Base-by-base conservation (phyloP, 2,888 invertebrate species). In the Thecocarcelia acutangulata region DNA sequence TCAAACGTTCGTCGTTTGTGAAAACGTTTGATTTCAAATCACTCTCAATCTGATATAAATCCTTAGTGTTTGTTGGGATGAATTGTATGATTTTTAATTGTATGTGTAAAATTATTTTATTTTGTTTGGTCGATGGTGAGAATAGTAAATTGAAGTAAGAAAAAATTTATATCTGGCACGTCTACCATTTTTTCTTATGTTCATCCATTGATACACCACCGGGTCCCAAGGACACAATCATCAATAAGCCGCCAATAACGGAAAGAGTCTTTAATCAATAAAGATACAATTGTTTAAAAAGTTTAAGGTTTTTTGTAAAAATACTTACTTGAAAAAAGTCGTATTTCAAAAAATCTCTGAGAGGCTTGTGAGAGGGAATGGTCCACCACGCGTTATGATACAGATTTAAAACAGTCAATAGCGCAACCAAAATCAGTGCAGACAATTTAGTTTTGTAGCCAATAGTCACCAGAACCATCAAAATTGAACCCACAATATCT, bases 191-290 rank as follows among this genome's bases (percentile, higher is more conserved):
- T 92, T 99, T 99, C 93, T 99, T 99, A 92, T 99, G 98, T 90
- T 99, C 99, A 91, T 99, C 99, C 97, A 99, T 98, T 83, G 98
- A 98, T 48, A 98, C 98, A 74, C 98, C 98, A 80, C 99, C 99
- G 46, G 99, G 99, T 42, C 99, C 99, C 84, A 99, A 93, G 83
- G 97, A 97, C 12, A 99, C 99, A 86, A 99, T 98, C 96, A 99
- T 97, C 75, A 99, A 92, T 24, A 99, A 94, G 66, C 99, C 99
- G 84, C 99, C 99, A 88, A 99, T 95, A 83, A 99, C 99, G 52
- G 99, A 99, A 88, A 99, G 92, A 50, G 99, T 99, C 96, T 99
- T 94, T 80, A 96, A 96, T 52, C 61, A 8, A 17, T n/a, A 33
- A 33, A 44, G 5, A 15, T 12, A 19, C 0, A 59, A 50, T 28